A percentile compares a stretch with the other conserved stretches of the same genome.
Conservation (phyloP, 2,888 invertebrate genomes). For the Nomada hirtipes region DNA sequence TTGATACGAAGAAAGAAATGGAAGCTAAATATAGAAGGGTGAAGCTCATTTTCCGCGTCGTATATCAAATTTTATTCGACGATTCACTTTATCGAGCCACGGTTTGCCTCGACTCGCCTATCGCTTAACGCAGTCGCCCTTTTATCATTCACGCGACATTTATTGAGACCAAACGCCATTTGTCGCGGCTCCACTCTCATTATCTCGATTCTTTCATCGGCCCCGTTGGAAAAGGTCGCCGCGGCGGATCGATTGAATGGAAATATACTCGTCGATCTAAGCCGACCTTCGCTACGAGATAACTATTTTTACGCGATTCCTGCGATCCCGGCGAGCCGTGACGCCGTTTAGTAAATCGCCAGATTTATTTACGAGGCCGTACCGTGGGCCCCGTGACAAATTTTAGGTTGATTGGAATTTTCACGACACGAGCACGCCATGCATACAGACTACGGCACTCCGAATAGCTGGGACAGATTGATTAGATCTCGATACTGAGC, state of each 20-base stretch:
- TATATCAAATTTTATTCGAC: constrained; percentile 9
- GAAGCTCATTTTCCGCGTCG: not conserved
- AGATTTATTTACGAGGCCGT: constrained; percentile 27
- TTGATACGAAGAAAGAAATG: no score
- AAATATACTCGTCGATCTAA: constrained; percentile 23
- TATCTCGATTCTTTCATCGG: not conserved
- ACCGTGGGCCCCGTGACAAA: constrained; percentile 29
- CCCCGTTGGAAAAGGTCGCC: constrained; percentile 38
- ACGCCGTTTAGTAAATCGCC: constrained; percentile 32
- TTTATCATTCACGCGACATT: constrained; percentile 35
- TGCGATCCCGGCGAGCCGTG: constrained; percentile 60
- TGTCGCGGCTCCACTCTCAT: constrained; percentile 21
- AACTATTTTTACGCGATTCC: constrained; percentile 57
- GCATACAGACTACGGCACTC: not conserved
- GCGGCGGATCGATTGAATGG: constrained; percentile 52
- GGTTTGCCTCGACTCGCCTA: not conserved
- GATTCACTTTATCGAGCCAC: not conserved
- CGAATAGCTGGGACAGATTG: not conserved
- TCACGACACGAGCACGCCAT: not conserved
- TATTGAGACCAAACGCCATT: constrained; percentile 40
- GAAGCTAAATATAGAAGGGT: no score
- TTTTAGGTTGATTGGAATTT: constrained; percentile 23
- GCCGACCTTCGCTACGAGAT: constrained; percentile 60
- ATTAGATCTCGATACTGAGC: not conserved
- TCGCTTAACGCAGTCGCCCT: constrained; percentile 7